Evolutionary conservation across 1,140 invertebrate species (phyloP).

Genomic region (Calliphora vicina): DNA sequence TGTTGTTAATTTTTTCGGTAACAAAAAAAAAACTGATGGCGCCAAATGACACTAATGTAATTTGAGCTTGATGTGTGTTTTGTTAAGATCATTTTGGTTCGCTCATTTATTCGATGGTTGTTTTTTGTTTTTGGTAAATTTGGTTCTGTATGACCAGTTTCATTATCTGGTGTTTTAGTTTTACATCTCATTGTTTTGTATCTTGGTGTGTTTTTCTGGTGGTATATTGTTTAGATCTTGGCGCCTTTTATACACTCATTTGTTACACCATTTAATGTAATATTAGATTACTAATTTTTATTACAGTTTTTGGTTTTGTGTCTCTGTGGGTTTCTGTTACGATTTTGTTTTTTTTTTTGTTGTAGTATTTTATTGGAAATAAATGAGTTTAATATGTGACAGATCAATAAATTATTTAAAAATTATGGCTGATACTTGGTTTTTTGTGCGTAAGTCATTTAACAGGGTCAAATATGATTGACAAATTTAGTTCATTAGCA

Average conservation of each 20-base stretch:
- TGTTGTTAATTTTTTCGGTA: not conserved
- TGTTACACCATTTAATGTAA: constrained; percentile 16
- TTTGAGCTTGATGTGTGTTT: constrained; percentile 13
- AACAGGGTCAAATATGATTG: not conserved
- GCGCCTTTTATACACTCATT: constrained; percentile 9
- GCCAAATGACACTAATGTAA: constrained; percentile 16
- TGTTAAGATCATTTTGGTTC: not conserved
- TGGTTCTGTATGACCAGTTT: not conserved
- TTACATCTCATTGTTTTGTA: not conserved
- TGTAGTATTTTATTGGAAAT: not conserved
- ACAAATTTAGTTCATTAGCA: not conserved
- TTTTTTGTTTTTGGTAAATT: not conserved
- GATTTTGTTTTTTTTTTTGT: not conserved
- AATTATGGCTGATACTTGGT: not conserved
- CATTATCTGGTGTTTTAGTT: not conserved
- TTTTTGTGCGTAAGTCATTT: not conserved
- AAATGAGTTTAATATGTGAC: constrained; percentile 17
- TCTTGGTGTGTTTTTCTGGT: not conserved
- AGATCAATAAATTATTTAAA: not conserved
- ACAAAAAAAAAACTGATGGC: not conserved
- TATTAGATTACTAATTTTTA: constrained; percentile 2
- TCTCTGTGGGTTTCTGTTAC: not conserved
- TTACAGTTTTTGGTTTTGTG: not conserved
- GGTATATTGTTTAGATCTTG: constrained; percentile 16
- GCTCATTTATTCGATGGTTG: too few species aligned